Percentiles rank a stretch among this genome's conserved stretches.
Conservation (phyloP, 2,888 invertebrate genomes). For the Nasonovia ribisnigri region DNA sequence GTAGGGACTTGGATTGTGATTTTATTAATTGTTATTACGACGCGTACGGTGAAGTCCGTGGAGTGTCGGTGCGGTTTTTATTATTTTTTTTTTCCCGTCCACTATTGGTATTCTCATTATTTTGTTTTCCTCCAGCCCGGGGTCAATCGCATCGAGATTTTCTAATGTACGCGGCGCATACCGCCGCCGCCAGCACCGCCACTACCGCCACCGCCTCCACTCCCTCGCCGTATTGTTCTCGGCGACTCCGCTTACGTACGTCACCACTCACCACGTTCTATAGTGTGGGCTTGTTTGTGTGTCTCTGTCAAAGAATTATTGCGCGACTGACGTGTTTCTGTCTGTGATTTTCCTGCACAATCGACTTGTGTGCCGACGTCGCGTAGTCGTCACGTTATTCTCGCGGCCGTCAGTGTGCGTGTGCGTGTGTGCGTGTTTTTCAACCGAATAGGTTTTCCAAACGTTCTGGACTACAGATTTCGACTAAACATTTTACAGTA, state of each 20-base stretch:
- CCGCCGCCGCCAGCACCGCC: constrained; percentile 26
- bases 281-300: constrained; percentile 8
- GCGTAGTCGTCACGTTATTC: neutral
- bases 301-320: neutral
- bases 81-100: constrained; percentile 34
- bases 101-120: neutral
- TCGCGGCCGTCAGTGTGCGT: neutral
- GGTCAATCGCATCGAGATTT: constrained; percentile 61
- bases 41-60: neutral
- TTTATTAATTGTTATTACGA: neutral
- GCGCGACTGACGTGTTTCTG: neutral
- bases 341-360: neutral
- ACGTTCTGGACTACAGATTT: neutral
- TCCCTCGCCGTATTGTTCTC: constrained; percentile 42
- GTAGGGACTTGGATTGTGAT: neutral
- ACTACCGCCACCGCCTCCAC: constrained; percentile 26
- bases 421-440: neutral
- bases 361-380: neutral
- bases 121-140: constrained; percentile 56
- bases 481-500: neutral
- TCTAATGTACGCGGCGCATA: constrained; percentile 48
- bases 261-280: constrained; percentile 57
- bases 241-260: constrained; percentile 22
- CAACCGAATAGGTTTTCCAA: neutral
- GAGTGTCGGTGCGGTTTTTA: neutral